Percentiles rank a stretch among this genome's conserved stretches.
These are phyloP conservation scores for Lasioglossum pauxillum DNA, from an alignment of 2,888 invertebrate genomes.

Conservation along the genomic window DNA sequence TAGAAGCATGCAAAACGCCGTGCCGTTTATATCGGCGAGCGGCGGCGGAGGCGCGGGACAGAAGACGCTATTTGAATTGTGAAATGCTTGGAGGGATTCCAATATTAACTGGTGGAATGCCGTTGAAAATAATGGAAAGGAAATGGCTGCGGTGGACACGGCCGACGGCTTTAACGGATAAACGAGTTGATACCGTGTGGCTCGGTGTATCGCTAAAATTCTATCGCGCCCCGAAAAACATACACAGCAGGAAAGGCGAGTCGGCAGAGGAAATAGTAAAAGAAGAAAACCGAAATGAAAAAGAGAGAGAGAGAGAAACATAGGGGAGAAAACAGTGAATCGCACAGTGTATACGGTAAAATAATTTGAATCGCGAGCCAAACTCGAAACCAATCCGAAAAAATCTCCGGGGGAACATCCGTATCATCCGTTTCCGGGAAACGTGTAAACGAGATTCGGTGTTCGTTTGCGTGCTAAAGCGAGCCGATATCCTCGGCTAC, in stretches of 20 bases:
- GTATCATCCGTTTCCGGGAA: slow-evolving; percentile 5
- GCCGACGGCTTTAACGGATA: slow-evolving; percentile 48
- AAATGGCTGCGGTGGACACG: slow-evolving; percentile 52
- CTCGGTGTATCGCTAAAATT: slow-evolving; percentile 53
- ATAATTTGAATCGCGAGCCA: slow-evolving; percentile 45
- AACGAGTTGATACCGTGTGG: slow-evolving; percentile 25
- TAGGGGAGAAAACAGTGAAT: not conserved
- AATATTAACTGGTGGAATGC: slow-evolving; percentile 74
- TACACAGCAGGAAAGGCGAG: not conserved
- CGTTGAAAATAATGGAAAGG: slow-evolving; percentile 72
- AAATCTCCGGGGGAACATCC: slow-evolving; percentile 8
- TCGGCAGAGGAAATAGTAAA: not conserved
- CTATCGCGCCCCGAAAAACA: slow-evolving; percentile 2
- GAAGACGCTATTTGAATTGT: slow-evolving; percentile 77
- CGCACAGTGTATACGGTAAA: slow-evolving; percentile 31
- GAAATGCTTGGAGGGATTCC: slow-evolving; percentile 79
- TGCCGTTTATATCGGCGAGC: slow-evolving; percentile 70
- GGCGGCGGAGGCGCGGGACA: not conserved
- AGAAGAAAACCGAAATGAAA: not conserved
- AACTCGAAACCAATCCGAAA: slow-evolving; percentile 44
- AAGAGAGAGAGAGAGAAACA: not conserved
- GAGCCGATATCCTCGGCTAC: not conserved
- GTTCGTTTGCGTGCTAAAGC: slow-evolving; percentile 42
- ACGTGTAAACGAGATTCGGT: slow-evolving; percentile 43
- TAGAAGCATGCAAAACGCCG: slow-evolving; percentile 80